Conservation (phyloP, 2,113 vertebrate genomes). For the Hemibagrus wyckioides region DNA sequence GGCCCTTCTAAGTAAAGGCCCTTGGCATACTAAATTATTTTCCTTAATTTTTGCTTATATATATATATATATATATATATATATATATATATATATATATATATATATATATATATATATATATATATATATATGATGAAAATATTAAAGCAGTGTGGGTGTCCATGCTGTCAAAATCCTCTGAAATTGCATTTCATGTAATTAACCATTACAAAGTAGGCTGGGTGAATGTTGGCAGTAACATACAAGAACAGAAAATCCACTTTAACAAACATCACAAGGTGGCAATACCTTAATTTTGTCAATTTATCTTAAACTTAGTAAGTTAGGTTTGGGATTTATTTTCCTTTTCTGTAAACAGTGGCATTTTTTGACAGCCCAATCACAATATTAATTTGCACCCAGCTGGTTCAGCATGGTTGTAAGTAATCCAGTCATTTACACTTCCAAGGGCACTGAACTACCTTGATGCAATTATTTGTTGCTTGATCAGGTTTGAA, state of each 20-base stretch:
- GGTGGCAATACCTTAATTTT: not conserved
- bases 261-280: not conserved
- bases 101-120: too few relatives aligned
- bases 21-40: not conserved
- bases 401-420: not conserved
- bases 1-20: not conserved
- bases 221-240: too few relatives aligned
- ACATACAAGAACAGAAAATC: not conserved
- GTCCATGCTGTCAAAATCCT: not conserved
- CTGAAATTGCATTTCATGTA: too few relatives aligned
- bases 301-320: not conserved
- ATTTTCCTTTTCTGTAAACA: not conserved
- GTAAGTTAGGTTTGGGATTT: not conserved
- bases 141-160: not conserved
- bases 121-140: not conserved
- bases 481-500: not conserved
- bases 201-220: too few relatives aligned
- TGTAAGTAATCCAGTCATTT: not conserved
- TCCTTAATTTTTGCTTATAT: not conserved
- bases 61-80: too few relatives aligned
- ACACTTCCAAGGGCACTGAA: not conserved
- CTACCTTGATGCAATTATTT: not conserved
- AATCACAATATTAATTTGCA: not conserved
- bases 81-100: too few relatives aligned
- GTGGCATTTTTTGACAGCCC: not conserved